Evolutionary conservation across 2,113 vertebrate genomes (phyloP), one percentile per base, ranked within the genome.

Genomic region (Micronycteris hirsuta): DNA sequence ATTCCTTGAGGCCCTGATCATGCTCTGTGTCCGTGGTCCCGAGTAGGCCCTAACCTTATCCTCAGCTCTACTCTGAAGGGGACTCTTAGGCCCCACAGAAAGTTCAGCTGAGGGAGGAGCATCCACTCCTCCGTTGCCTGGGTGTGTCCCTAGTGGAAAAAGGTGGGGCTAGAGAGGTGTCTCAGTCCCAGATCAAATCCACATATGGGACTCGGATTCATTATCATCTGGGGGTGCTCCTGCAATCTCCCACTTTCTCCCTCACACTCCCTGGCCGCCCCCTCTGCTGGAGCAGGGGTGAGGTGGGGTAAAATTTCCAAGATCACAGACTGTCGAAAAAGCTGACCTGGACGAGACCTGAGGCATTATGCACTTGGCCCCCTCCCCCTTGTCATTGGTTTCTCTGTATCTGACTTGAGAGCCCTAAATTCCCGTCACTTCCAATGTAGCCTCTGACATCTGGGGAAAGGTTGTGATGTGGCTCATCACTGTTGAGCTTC

Each of bases 371-470:
- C 38, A 26, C 31, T 36, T 26, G 16, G 63, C 68, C 11, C 58
- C 31, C 0, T 0, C 31, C 13, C 7, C 58, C 41, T 70, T 28
- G 43, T 68, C 22, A 0, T 28, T 36, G 8, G 56, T 68, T 61
- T 56, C 26, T 80, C 67, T 47, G 31, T 28, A 0, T 28, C 22
- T 52, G 73, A 76, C 90, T 54, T 15, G 12, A 47, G 68, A 77
- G 22, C 3, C 63, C 78, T 58, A 28, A 82, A 33, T 12, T 22
- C 77, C 15, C 2, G 28, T 47, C 56, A 22, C 24, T 47, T n/a
- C 28, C 49, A 0, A 3, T 10, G 1, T 0, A 0, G 61, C 65
- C 86, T 24, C 85, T 1, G 19, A 26, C 68, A 8, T 2, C 33
- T 4, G 22, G 80, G 78, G 70, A 36, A 58, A 74, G 71, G 78